phyloP scores from a whole-genome alignment of 2,888 invertebrate genomes.

The Meta bourneti region DNA sequence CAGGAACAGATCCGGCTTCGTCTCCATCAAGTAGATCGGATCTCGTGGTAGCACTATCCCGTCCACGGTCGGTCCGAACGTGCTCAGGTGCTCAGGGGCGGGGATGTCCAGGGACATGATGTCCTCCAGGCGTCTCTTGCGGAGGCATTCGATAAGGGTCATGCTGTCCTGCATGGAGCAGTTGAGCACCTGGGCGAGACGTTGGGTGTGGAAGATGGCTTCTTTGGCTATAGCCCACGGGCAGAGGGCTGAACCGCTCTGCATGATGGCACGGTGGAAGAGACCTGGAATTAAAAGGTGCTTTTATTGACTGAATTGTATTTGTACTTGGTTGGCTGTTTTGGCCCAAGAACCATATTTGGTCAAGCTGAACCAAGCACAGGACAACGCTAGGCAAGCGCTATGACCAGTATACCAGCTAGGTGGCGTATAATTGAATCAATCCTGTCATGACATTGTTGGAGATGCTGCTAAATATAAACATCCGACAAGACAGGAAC shows the following conservation, averaged over 20 bases:
- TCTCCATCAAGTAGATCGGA: constrained; percentile 79
- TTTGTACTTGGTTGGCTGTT: too few species aligned
- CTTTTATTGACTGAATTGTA: neutral
- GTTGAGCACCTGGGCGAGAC: constrained; percentile 86
- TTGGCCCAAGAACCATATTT: too few species aligned
- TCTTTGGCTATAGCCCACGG: constrained; percentile 91
- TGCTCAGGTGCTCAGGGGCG: constrained; percentile 87
- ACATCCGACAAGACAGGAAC: too few species aligned
- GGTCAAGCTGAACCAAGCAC: too few species aligned
- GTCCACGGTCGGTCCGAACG: constrained; percentile 95
- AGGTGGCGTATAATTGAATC: too few species aligned
- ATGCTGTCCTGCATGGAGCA: constrained; percentile 86
- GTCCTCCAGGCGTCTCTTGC: constrained; percentile 76
- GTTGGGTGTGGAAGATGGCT: constrained; percentile 88
- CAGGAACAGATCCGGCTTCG: constrained; percentile 73
- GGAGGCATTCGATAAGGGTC: constrained; percentile 82
- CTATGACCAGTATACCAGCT: too few species aligned
- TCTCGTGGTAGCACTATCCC: constrained; percentile 92
- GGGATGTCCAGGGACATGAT: constrained; percentile 83
- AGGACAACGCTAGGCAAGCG: too few species aligned
- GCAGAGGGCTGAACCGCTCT: constrained; percentile 94
- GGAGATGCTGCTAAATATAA: too few species aligned
- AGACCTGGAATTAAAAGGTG: constrained; percentile 68
- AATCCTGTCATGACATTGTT: too few species aligned
- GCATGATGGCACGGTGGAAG: constrained; percentile 85